Evolutionary conservation across 2,113 vertebrate genomes (phyloP).

Genomic region (Megaceryle maxima): DNA sequence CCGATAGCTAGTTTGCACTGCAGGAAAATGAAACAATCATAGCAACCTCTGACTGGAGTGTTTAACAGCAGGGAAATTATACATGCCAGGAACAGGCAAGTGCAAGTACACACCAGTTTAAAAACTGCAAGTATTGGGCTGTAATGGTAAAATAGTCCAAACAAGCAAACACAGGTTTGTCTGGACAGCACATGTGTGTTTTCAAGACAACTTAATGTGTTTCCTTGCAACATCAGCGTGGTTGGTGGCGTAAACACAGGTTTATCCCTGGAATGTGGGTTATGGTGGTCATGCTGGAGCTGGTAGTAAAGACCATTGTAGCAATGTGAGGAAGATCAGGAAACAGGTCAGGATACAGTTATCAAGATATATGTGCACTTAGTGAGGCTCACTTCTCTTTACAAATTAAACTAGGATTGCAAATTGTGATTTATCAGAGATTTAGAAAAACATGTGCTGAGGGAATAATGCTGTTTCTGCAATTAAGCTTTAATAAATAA

Average conservation of each 20-base stretch:
- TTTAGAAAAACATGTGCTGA: not conserved
- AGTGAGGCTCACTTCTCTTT: not conserved
- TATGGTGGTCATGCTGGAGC: not conserved
- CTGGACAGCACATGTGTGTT: not conserved
- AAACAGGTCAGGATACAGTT: slow-evolving; percentile 45
- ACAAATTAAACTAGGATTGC: not conserved
- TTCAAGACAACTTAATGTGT: not conserved
- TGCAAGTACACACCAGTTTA: not conserved
- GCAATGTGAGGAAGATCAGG: not conserved
- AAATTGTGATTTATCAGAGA: not conserved
- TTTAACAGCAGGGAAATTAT: not conserved
- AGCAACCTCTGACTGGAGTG: rapidly evolving
- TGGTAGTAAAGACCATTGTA: not conserved
- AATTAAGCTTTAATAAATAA: slow-evolving; percentile 52
- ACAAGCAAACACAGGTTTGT: not conserved
- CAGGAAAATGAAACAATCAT: not conserved
- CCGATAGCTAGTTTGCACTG: not conserved
- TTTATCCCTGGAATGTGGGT: not conserved
- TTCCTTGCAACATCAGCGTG: not conserved
- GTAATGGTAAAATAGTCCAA: not conserved
- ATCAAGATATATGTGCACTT: slow-evolving; percentile 11
- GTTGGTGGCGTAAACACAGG: not conserved
- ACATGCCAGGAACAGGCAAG: not conserved
- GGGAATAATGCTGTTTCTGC: not conserved
- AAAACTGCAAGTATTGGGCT: not conserved